Base-by-base conservation (phyloP, 2,888 invertebrate genomes). In the Acanthacorydalis orientalis region DNA sequence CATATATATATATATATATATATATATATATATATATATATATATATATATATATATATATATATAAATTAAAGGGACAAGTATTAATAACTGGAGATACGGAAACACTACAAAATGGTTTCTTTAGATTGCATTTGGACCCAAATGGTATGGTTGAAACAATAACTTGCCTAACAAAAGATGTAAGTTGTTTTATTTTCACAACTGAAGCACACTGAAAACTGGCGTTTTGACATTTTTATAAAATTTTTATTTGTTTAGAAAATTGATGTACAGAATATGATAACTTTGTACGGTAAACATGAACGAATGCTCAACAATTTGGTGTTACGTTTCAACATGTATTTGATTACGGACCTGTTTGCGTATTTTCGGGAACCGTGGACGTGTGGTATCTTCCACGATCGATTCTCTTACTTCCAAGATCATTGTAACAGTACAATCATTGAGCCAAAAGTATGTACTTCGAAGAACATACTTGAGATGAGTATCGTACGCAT, bases 291-390 rank as follows among this genome's bases (percentile, higher is more conserved):
- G 34, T 85, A 78, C 60, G 85, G 84, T 0, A 75, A 80, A 53
- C 85, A 87, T 59, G 83, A 86, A 56, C 70, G 73, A 16, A 64
- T 79, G 55, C 69, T 86, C 50, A 80, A 85, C 62, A 78, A 81
- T 56, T 56, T 87, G 35, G 64, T 75, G 44, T 59, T 65, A 14
- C 70, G 81, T 48, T 82, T 72, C 60, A 65, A 75, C 65, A 65
- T 73, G 61, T 65, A 72, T 1, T 61, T 74, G 49, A 77, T 87
- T 34, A 63, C 67, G 0, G 83, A 87, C 59, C 68, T 83, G 7
- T 81, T 68, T 59, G 69, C 72, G 7, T 82, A 72, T 64, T 83
- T 84, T 64, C 67, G 67, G 8, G 73, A 78, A 53, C 74, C 80
- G 1, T 81, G 82, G 80, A 69, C 74, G 49, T 69, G 71, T 31